phyloP scores from a whole-genome alignment of 53 echinoderm and acorn worm genomes.

The Mesocentrotus franciscanus region DNA sequence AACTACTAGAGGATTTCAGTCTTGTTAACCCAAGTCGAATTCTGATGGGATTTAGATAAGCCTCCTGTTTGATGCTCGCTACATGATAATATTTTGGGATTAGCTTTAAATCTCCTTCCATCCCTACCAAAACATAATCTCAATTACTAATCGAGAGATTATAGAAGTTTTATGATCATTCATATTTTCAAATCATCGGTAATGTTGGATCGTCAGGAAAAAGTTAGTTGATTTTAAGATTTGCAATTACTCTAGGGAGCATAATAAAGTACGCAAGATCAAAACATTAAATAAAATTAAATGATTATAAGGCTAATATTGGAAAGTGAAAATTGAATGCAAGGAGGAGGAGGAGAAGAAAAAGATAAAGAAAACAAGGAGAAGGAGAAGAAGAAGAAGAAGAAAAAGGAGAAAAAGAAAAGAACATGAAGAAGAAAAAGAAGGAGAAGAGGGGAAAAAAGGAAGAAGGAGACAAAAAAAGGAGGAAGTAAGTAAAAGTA shows the following conservation, averaged over 20 bases:
- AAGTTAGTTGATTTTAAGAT: not conserved
- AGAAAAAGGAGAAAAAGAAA: not conserved
- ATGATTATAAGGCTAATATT: not conserved
- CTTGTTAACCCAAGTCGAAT: not conserved
- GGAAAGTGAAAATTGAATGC: not conserved
- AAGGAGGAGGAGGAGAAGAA: not conserved
- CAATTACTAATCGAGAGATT: not conserved
- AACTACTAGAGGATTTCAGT: not conserved
- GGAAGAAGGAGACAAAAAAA: too few relatives aligned
- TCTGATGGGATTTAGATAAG: not conserved
- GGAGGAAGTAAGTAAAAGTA: not conserved
- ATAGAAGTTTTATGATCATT: not conserved
- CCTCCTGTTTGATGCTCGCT: not conserved
- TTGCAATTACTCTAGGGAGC: not conserved
- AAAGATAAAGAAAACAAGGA: not conserved
- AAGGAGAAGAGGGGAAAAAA: not conserved
- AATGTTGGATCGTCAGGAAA: not conserved
- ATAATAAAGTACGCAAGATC: not conserved
- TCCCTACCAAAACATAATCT: not conserved
- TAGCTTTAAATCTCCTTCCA: not conserved
- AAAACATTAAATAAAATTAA: too few relatives aligned
- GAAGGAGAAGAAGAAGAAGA: not conserved
- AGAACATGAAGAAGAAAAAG: not conserved
- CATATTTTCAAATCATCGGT: not conserved
- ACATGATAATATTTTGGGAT: not conserved